Conservation (phyloP, 92 coral and sea anemone genomes). For the Epizoanthus scotinus region DNA sequence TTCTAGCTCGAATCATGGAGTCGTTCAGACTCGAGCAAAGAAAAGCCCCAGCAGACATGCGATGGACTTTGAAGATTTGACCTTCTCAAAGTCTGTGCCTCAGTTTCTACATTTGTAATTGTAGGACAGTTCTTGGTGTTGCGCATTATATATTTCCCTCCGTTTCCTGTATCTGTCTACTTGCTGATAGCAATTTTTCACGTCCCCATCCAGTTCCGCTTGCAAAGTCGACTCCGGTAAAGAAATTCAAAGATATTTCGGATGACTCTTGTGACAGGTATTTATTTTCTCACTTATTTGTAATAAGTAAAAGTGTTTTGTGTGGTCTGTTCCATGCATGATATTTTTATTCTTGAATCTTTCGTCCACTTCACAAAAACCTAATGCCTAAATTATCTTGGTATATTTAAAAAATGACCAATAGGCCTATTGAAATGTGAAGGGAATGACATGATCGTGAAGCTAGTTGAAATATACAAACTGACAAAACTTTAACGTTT, state of each 20-base stretch:
- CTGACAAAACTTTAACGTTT: not conserved
- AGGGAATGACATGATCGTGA: not conserved
- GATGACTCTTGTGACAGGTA: not conserved
- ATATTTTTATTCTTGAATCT: slow-evolving; percentile 8
- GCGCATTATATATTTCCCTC: not conserved
- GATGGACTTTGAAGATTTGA: no score
- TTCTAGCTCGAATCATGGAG: no score
- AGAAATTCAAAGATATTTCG: not conserved
- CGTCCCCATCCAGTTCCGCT: slow-evolving; percentile 5
- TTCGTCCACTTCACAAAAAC: not conserved
- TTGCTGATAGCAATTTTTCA: slow-evolving; percentile 22
- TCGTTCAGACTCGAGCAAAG: no score
- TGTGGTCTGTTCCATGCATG: not conserved
- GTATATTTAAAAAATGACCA: no score
- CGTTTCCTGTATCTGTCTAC: not conserved
- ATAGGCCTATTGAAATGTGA: no score
- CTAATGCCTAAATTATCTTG: no score
- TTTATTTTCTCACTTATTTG: slow-evolving; percentile 1
- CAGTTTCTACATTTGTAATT: not conserved
- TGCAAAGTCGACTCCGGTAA: slow-evolving; percentile 23
- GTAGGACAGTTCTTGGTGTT: slow-evolving; percentile 20
- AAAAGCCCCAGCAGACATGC: no score
- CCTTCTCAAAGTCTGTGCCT: not conserved
- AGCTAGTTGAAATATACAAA: not conserved
- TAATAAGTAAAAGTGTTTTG: slow-evolving; percentile 5